A percentile compares a stretch with the other conserved stretches of the same genome.
Conservation (phyloP, 1,140 invertebrate genomes). For the Eumaeus atala region DNA sequence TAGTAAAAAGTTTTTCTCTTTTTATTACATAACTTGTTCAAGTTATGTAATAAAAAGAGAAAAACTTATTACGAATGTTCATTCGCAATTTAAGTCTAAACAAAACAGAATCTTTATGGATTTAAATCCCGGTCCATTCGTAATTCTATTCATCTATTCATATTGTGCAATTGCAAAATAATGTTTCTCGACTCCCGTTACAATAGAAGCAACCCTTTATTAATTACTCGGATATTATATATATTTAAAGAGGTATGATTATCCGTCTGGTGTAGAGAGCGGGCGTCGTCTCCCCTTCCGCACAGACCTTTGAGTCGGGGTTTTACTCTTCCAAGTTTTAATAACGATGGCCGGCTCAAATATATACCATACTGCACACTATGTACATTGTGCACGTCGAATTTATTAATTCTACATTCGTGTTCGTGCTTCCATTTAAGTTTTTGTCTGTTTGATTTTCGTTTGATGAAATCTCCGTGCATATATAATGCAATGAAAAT, state of each 20-base stretch:
- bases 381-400: slow-evolving; percentile 16
- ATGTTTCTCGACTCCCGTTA: too few relatives aligned
- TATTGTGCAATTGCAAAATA: too few relatives aligned
- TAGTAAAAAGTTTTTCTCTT: too few relatives aligned
- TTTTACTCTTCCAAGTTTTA: slow-evolving; percentile 34
- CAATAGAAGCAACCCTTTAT: slow-evolving; percentile 1
- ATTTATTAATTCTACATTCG: slow-evolving; percentile 6
- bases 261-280: background rate
- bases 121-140: too few relatives aligned
- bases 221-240: slow-evolving; percentile 1
- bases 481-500: too few relatives aligned
- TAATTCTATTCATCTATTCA: too few relatives aligned
- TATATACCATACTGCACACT: slow-evolving; percentile 19
- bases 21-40: too few relatives aligned
- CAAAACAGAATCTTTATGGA: too few relatives aligned
- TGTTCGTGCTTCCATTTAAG: background rate
- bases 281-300: slow-evolving; percentile 15
- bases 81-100: too few relatives aligned
- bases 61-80: too few relatives aligned
- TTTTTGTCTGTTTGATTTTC: background rate
- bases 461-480: too few relatives aligned
- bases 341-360: slow-evolving; percentile 21
- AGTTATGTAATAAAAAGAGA: too few relatives aligned
- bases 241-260: background rate
- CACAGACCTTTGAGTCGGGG: slow-evolving; percentile 22